phyloP scores from a whole-genome alignment of 2,113 vertebrate species.

The Scartelaos histophorus region DNA sequence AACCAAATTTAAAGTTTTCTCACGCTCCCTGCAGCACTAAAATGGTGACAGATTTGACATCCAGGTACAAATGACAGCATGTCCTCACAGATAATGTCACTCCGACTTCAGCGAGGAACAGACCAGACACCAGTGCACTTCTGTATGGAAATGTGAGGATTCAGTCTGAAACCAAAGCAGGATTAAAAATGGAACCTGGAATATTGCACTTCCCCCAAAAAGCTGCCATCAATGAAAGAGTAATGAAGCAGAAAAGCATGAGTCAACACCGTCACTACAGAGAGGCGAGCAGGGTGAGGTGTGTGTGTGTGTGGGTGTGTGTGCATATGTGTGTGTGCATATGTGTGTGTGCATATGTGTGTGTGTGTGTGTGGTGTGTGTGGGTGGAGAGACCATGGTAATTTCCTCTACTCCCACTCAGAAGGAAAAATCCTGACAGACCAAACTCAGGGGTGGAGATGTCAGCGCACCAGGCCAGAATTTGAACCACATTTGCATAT shows the following conservation, averaged over 20 bases:
- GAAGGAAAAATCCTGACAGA: conserved; percentile 39
- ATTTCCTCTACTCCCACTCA: conserved; percentile 44
- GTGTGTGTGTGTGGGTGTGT: background rate
- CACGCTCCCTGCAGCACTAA: background rate
- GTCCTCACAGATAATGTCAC: conserved; percentile 16
- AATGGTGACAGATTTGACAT: background rate
- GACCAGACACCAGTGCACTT: background rate
- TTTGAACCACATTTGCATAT: background rate
- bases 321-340: too few relatives aligned
- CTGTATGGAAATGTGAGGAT: conserved; percentile 18
- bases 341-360: too few relatives aligned
- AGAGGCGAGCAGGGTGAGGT: conserved; percentile 26
- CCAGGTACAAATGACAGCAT: conserved; percentile 18
- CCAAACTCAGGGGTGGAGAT: conserved; percentile 22
- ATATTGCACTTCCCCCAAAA: conserved; percentile 10
- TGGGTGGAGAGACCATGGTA: conserved; percentile 35
- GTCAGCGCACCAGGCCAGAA: conserved; percentile 22
- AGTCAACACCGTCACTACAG: conserved; percentile 39
- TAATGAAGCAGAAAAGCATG: conserved; percentile 28
- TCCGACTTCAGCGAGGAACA: conserved; percentile 4
- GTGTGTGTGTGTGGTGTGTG: conserved; percentile 30
- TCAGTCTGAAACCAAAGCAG: conserved; percentile 1
- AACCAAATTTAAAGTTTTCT: background rate
- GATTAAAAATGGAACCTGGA: conserved; percentile 18
- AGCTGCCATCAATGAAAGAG: background rate